A percentile compares a stretch with the other conserved stretches of the same genome.
Conservation (phyloP, 2,888 invertebrate genomes). For the Acanthoscelides obtectus region DNA sequence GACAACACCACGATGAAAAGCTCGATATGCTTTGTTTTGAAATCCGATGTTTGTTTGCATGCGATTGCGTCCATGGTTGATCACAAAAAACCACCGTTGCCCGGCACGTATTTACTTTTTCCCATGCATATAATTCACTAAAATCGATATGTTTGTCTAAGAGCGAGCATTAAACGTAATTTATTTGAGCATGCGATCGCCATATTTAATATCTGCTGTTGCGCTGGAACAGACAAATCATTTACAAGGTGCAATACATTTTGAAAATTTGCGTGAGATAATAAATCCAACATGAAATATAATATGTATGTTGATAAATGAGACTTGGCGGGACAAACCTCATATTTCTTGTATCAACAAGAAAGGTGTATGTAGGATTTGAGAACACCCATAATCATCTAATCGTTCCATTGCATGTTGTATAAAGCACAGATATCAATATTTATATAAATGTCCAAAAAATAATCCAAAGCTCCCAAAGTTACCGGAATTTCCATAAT, state of each 20-base stretch:
- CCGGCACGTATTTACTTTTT: background rate
- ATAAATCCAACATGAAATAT: background rate
- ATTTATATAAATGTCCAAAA: too few species aligned
- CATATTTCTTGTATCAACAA: background rate
- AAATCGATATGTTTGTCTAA: background rate
- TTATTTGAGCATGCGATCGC: background rate
- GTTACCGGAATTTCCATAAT: too few species aligned
- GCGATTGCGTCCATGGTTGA: background rate
- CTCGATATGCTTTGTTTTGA: background rate
- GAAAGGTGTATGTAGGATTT: too few species aligned
- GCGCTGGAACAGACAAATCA: background rate
- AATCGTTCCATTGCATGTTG: too few species aligned
- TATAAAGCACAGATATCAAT: too few species aligned
- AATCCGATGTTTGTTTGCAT: background rate
- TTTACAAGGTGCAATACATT: background rate
- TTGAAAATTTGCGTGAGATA: background rate
- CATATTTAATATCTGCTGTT: background rate
- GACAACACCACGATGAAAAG: background rate
- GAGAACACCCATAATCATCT: too few species aligned
- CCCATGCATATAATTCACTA: background rate
- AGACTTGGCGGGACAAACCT: background rate
- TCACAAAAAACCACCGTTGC: background rate
- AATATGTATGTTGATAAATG: background rate
- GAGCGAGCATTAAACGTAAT: background rate
- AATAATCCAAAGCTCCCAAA: too few species aligned